Evolutionary conservation across 2,888 invertebrate genomes (phyloP).

Genomic region (Tiphia femorata): DNA sequence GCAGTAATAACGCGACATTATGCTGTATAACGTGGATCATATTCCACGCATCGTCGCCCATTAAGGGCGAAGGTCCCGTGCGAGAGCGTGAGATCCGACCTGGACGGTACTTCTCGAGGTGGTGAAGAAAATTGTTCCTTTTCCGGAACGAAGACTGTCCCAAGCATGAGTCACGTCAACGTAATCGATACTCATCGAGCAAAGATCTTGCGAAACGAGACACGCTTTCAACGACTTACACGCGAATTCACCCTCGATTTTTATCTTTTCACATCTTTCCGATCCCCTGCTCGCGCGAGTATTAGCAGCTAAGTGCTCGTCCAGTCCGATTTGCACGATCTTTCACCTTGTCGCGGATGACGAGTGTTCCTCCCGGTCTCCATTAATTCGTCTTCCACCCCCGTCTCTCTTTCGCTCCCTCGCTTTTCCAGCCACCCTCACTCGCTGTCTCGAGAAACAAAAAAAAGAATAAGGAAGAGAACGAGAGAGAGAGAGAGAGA

Average conservation of each 20-base stretch:
- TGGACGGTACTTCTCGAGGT: neutral
- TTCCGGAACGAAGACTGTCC: too few species aligned
- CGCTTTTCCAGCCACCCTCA: too few species aligned
- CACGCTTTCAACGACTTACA: too few species aligned
- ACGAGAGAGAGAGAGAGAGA: too few species aligned
- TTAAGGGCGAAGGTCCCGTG: constrained; percentile 15
- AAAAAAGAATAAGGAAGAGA: too few species aligned
- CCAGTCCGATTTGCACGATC: constrained; percentile 31
- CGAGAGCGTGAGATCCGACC: constrained; percentile 35
- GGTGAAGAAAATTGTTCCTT: neutral
- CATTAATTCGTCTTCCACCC: constrained; percentile 40
- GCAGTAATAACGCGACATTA: constrained; percentile 57
- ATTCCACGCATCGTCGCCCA: constrained; percentile 46
- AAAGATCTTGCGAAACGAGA: too few species aligned
- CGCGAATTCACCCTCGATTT: neutral
- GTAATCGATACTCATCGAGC: too few species aligned
- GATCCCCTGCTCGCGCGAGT: neutral
- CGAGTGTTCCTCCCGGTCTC: constrained; percentile 30
- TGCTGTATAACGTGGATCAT: constrained; percentile 53
- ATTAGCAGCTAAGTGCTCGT: constrained; percentile 35
- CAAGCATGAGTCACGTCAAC: too few species aligned
- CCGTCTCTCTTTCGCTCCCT: too few species aligned
- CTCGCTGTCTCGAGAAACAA: too few species aligned
- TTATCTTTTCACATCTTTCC: neutral
- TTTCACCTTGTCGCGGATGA: constrained; percentile 36